These are phyloP conservation scores for Onthophagus taurus DNA, from an alignment of 1,140 invertebrate genomes.

Conservation along the genomic window DNA sequence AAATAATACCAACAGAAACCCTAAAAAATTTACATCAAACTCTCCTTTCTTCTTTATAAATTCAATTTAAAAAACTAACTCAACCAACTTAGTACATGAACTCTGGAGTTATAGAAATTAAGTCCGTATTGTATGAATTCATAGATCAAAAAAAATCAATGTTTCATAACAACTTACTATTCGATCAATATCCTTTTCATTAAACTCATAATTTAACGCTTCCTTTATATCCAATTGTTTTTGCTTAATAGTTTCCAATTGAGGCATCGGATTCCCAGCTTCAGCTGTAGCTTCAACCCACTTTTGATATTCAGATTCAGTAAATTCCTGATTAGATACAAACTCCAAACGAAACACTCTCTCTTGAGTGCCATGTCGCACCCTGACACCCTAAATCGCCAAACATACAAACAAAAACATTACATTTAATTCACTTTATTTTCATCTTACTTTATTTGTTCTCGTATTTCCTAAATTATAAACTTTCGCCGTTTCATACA, in stretches of 20 bases:
- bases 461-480: conserved; percentile 84
- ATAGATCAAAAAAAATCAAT: not conserved
- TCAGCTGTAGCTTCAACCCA: conserved; percentile 80
- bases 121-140: no score
- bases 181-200: conserved; percentile 68
- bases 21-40: no score
- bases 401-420: conserved; percentile 1
- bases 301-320: conserved; percentile 85
- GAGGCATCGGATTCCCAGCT: conserved; percentile 71
- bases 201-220: conserved; percentile 82
- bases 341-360: conserved; percentile 92
- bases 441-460: conserved; percentile 72
- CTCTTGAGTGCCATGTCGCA: conserved; percentile 81
- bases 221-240: conserved; percentile 86
- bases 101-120: no score
- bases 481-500: conserved; percentile 90
- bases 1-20: no score
- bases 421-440: not conserved
- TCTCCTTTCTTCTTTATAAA: no score
- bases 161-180: conserved; percentile 37
- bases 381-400: conserved; percentile 43
- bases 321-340: conserved; percentile 95
- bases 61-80: no score
- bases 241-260: conserved; percentile 70
- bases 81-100: no score